These are phyloP conservation scores for Popillia japonica DNA, from an alignment of 1,140 invertebrate species.

Conservation along the genomic window DNA sequence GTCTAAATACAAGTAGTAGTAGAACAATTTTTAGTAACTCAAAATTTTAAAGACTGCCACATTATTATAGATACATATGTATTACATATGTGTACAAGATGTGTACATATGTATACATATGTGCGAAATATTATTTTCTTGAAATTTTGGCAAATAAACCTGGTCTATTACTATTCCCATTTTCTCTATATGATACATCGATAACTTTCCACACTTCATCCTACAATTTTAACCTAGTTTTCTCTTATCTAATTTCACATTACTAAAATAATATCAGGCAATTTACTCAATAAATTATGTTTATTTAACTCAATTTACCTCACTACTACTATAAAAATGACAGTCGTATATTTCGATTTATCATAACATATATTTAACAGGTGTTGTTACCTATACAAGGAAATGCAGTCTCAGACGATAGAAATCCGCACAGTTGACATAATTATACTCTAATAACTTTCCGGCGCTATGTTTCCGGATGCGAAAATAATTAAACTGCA, in stretches of 20 bases:
- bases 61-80: too few species aligned
- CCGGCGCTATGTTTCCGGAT: slow-evolving; percentile 16
- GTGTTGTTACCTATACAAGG: not conserved
- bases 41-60: too few species aligned
- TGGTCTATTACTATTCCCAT: not conserved
- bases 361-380: not conserved
- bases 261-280: not conserved
- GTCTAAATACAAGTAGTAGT: too few species aligned
- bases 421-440: slow-evolving; percentile 28
- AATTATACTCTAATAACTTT: slow-evolving; percentile 27
- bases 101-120: too few species aligned
- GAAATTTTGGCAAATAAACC: too few species aligned
- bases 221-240: not conserved
- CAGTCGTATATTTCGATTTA: slow-evolving; percentile 1
- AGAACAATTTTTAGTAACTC: too few species aligned
- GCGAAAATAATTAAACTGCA: slow-evolving; percentile 22
- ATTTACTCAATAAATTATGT: not conserved
- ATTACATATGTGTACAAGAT: too few species aligned
- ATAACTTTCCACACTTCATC: slow-evolving; percentile 11
- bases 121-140: too few species aligned
- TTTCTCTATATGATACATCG: not conserved
- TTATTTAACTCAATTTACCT: not conserved
- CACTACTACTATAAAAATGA: not conserved
- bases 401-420: not conserved
- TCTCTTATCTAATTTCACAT: slow-evolving; percentile 2